These are phyloP conservation scores for Sebastes aleutianus DNA, from an alignment of 2,797 vertebrate species.

Conservation along the genomic window DNA sequence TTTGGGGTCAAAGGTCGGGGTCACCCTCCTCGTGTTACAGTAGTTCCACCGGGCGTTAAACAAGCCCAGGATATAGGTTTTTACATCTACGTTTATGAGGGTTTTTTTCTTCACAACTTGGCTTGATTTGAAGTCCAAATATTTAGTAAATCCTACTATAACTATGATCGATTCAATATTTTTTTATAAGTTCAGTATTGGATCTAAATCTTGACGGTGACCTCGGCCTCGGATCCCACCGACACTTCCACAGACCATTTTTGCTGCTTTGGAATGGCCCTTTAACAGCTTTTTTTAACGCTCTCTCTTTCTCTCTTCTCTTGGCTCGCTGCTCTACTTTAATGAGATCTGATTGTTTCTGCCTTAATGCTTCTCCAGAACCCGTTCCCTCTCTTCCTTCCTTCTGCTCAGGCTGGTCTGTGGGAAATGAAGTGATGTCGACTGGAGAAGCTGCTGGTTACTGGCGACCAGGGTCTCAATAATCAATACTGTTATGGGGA, in stretches of 20 bases:
- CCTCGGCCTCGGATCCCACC: conserved; percentile 52
- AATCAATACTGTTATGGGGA: not conserved
- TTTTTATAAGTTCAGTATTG: not conserved
- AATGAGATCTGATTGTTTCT: conserved; percentile 29
- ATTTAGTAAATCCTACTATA: not conserved
- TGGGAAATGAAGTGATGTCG: conserved; percentile 52
- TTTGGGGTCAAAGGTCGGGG: conserved; percentile 61
- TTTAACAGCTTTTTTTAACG: conserved; percentile 32
- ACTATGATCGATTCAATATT: not conserved
- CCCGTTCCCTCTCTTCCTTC: conserved; percentile 26
- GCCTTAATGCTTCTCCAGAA: conserved; percentile 47
- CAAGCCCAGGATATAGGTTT: not conserved
- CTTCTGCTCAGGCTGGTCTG: conserved; percentile 70
- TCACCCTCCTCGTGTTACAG: conserved; percentile 29
- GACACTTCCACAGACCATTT: conserved; percentile 65
- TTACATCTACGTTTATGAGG: no score
- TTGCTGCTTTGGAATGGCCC: conserved; percentile 63
- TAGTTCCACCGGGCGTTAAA: not conserved
- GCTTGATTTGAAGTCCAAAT: not conserved
- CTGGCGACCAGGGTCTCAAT: not conserved
- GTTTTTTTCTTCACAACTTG: not conserved
- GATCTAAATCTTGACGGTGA: conserved; percentile 22
- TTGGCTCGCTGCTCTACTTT: conserved; percentile 32
- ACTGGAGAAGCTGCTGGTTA: conserved; percentile 63
- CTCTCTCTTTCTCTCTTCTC: conserved; percentile 26